A percentile compares a stretch with the other conserved stretches of the same genome.
These are phyloP conservation scores for Indicator indicator DNA, from an alignment of 2,113 vertebrate species.

Conservation along the genomic window DNA sequence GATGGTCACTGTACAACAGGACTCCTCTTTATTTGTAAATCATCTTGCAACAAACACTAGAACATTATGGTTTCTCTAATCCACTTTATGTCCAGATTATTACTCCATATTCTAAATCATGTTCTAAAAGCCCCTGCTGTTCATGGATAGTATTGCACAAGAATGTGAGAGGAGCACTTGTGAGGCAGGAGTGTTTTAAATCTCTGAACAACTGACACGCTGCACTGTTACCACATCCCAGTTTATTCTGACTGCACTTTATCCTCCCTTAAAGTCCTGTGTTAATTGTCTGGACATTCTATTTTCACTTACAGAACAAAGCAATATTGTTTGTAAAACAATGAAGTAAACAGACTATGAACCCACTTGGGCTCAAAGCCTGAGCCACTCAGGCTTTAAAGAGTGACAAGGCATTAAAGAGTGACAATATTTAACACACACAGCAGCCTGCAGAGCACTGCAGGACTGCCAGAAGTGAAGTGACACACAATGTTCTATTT, in stretches of 20 bases:
- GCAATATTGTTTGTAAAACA: slow-evolving; percentile 31
- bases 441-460: background rate
- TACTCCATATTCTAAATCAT: background rate
- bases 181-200: background rate
- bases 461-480: background rate
- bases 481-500: background rate
- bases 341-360: slow-evolving; percentile 37
- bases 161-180: background rate
- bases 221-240: background rate
- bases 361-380: background rate
- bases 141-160: background rate
- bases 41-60: background rate
- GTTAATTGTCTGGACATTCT: slow-evolving; percentile 32
- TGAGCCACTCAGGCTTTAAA: background rate
- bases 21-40: background rate
- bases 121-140: background rate
- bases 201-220: background rate
- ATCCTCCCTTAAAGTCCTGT: background rate
- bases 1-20: background rate
- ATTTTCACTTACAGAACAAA: slow-evolving; percentile 44
- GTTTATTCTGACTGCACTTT: background rate
- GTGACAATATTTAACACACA: background rate
- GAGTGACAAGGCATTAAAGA: background rate
- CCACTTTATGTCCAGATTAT: background rate
- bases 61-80: background rate